Percentiles rank a stretch among this genome's conserved stretches.
These are phyloP conservation scores for Drosophila chauvacae DNA, from an alignment of 1,140 invertebrate genomes.

Conservation along the genomic window DNA sequence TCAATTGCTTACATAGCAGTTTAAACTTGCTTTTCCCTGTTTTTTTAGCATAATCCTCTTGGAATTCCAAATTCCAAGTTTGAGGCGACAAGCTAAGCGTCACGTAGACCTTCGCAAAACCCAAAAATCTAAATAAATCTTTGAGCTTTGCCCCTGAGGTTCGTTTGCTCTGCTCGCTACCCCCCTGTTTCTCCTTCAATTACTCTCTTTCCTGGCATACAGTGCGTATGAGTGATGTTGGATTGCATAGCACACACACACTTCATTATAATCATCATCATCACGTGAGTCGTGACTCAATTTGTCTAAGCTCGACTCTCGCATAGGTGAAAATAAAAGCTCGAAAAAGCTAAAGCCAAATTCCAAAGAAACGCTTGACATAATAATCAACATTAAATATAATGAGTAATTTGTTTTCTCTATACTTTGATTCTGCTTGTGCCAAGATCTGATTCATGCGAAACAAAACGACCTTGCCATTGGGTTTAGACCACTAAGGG, in stretches of 20 bases:
- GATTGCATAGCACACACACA: constrained; percentile 14
- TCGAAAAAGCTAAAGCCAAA: constrained; percentile 14
- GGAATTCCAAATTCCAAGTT: constrained; percentile 39
- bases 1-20: constrained; percentile 3
- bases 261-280: constrained; percentile 40
- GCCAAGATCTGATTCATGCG: constrained; percentile 35
- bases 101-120: constrained; percentile 56
- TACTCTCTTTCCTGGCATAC: constrained; percentile 5
- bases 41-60: constrained; percentile 45
- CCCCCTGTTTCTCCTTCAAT: neutral
- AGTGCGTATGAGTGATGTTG: constrained; percentile 62
- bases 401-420: constrained; percentile 55
- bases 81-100: constrained; percentile 35
- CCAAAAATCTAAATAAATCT: constrained; percentile 29
- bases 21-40: neutral
- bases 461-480: constrained; percentile 31
- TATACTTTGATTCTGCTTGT: constrained; percentile 14
- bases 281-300: constrained; percentile 56
- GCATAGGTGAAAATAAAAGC: constrained; percentile 25
- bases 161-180: constrained; percentile 1
- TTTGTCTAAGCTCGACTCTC: constrained; percentile 40
- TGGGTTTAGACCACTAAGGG: constrained; percentile 11
- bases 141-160: constrained; percentile 42
- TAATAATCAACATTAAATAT: constrained; percentile 49
- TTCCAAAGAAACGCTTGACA: constrained; percentile 17